Conservation (phyloP, 2,888 invertebrate species). For the Antheraea assamensis region DNA sequence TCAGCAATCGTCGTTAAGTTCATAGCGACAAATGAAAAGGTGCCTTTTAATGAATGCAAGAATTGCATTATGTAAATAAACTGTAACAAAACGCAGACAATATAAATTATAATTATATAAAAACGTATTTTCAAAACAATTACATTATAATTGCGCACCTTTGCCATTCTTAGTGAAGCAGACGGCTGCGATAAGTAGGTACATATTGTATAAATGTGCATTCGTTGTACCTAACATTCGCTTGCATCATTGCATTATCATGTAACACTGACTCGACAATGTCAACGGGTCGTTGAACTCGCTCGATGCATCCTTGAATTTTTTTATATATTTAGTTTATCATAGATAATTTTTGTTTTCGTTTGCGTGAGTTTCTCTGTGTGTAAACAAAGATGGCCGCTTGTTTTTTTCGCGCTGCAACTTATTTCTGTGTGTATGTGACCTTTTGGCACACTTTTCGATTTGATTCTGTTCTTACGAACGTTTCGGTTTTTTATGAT, state of each 20-base stretch:
- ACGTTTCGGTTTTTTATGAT: not conserved
- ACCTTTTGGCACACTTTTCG: constrained; percentile 14
- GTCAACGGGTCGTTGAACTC: constrained; percentile 73
- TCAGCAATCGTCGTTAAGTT: not conserved
- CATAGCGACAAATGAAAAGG: constrained; percentile 11
- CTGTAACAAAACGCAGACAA: constrained; percentile 14
- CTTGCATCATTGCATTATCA: constrained; percentile 61
- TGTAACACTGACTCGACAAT: constrained; percentile 62
- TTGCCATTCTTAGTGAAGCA: constrained; percentile 6
- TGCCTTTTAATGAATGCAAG: constrained; percentile 11
- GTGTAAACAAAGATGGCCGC: constrained; percentile 15
- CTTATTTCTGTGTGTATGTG: constrained; percentile 6
- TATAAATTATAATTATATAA: constrained; percentile 17
- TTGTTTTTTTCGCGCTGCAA: constrained; percentile 12
- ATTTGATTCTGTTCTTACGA: not conserved
- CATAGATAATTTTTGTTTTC: constrained; percentile 61
- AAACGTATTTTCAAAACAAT: constrained; percentile 20
- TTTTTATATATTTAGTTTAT: constrained; percentile 43
- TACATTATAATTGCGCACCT: constrained; percentile 20
- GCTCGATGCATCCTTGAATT: constrained; percentile 66
- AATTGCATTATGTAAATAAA: constrained; percentile 6
- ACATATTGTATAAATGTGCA: not conserved
- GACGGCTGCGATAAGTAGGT: constrained; percentile 8
- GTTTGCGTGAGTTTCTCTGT: constrained; percentile 17
- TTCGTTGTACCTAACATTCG: constrained; percentile 32